These are phyloP conservation scores for Varanus salvator DNA, from an alignment of 2,113 vertebrate genomes.

Conservation along the genomic window DNA sequence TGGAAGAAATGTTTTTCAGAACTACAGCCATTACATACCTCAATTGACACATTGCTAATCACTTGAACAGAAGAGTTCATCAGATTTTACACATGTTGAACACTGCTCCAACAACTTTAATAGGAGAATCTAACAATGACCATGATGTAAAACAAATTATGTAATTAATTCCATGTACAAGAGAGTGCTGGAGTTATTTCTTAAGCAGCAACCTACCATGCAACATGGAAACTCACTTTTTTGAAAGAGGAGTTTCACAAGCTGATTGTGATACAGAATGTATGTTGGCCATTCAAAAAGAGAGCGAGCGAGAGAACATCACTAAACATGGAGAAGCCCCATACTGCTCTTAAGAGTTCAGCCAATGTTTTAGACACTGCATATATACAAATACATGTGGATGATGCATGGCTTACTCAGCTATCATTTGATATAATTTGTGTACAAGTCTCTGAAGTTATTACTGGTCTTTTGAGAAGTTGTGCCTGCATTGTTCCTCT, in stretches of 20 bases:
- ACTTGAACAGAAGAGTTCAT: no score
- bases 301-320: no score
- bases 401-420: neutral
- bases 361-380: neutral
- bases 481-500: neutral
- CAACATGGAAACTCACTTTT: neutral
- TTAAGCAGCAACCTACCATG: neutral
- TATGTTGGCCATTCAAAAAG: neutral
- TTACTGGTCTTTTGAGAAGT: neutral
- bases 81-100: no score
- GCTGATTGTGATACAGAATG: neutral
- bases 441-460: neutral
- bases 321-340: no score
- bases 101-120: no score
- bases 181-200: neutral
- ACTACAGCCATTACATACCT: neutral
- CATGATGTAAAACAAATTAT: neutral
- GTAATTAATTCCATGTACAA: neutral
- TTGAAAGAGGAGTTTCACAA: neutral
- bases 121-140: neutral
- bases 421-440: neutral
- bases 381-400: neutral
- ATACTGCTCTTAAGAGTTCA: neutral
- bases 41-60: no score
- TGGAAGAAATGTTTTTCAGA: neutral